phyloP scores from a whole-genome alignment of 2,113 vertebrate genomes.

The Suricata suricatta region DNA sequence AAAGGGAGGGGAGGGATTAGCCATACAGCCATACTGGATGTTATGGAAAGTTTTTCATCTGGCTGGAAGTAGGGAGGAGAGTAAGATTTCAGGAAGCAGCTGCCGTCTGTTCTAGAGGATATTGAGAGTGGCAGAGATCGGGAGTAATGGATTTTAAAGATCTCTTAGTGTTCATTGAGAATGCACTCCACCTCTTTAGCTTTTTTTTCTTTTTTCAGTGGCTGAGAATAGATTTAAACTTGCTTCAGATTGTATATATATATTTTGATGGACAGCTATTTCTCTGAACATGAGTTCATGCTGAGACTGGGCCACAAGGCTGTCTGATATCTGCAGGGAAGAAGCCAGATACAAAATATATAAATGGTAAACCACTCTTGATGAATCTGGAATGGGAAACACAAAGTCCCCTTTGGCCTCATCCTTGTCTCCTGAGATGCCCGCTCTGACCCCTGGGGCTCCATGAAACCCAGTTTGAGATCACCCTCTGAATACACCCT shows the following conservation, averaged over 20 bases:
- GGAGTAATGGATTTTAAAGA: conserved; percentile 27
- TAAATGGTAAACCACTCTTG: not conserved
- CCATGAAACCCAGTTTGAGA: not conserved
- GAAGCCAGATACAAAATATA: not conserved
- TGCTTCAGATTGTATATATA: not conserved
- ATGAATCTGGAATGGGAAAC: not conserved
- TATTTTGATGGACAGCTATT: conserved; percentile 26
- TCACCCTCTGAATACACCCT: not conserved
- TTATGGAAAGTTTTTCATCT: not conserved
- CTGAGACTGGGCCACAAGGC: not conserved
- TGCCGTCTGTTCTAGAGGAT: not conserved
- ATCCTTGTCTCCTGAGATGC: not conserved
- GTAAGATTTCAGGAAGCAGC: conserved; percentile 26
- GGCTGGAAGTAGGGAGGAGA: not conserved
- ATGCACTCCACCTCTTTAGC: not conserved
- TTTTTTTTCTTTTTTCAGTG: conserved; percentile 47
- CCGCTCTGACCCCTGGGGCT: not conserved
- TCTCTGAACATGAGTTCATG: not conserved
- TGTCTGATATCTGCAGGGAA: not conserved
- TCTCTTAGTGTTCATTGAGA: not conserved
- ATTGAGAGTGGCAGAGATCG: conserved; percentile 9
- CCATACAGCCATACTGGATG: not conserved
- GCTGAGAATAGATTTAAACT: conserved; percentile 14
- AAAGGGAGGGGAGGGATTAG: not conserved
- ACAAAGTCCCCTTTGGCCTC: not conserved